A percentile compares a stretch with the other conserved stretches of the same genome.
These are phyloP conservation scores for Apamea epomidion DNA, from an alignment of 2,888 invertebrate genomes.

Conservation along the genomic window DNA sequence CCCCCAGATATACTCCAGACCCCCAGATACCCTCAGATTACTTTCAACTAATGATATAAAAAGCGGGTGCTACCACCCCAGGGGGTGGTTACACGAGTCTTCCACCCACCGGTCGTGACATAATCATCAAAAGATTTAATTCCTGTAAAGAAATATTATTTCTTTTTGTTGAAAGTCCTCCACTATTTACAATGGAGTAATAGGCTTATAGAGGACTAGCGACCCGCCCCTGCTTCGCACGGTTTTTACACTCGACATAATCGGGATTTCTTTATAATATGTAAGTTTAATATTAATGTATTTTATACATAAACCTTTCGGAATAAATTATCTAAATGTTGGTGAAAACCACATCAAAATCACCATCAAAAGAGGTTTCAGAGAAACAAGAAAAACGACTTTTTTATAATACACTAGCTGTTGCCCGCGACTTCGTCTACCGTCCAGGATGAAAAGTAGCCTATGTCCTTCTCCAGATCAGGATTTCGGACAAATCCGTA, in stretches of 20 bases:
- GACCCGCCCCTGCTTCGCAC: not conserved
- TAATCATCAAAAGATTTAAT: conserved; percentile 52
- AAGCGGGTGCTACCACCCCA: not conserved
- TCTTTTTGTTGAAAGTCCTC: conserved; percentile 16
- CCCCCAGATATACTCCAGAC: too few relatives aligned
- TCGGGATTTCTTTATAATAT: not conserved
- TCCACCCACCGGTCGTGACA: conserved; percentile 21
- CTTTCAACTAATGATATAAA: conserved; percentile 47
- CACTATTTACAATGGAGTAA: conserved; percentile 19
- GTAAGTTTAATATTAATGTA: not conserved
- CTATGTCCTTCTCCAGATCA: not conserved
- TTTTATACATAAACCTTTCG: not conserved
- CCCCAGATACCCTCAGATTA: conserved; percentile 27
- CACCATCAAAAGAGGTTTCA: too few relatives aligned
- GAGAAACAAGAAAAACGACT: not conserved
- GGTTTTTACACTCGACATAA: not conserved
- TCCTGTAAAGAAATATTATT: conserved; percentile 50
- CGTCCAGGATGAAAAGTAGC: too few relatives aligned
- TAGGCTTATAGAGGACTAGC: conserved; percentile 23
- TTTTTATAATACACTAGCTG: not conserved
- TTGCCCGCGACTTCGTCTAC: too few relatives aligned
- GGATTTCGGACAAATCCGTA: too few relatives aligned
- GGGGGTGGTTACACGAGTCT: conserved; percentile 52
- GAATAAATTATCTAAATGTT: not conserved
- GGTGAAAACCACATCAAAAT: not conserved